Conservation (phyloP, 2,888 invertebrate genomes). For the Hetaerina titia region DNA sequence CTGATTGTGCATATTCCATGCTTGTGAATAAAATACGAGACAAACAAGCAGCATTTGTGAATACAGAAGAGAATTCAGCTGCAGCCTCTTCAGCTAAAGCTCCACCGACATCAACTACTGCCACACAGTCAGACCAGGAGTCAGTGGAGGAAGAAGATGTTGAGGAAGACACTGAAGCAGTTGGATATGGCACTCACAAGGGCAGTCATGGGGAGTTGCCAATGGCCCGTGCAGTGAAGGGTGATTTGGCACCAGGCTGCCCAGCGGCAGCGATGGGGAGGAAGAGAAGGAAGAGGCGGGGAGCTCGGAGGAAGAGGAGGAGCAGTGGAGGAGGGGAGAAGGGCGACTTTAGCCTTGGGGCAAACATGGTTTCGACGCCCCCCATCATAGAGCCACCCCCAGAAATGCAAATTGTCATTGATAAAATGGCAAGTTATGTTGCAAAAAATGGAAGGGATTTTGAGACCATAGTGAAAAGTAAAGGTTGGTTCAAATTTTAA, state of each 20-base stretch:
- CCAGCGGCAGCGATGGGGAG: background rate
- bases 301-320: conserved; percentile 55
- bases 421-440: conserved; percentile 98
- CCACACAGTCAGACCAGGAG: background rate
- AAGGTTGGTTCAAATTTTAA: conserved; percentile 76
- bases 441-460: conserved; percentile 97
- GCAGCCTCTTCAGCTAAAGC: conserved; percentile 62
- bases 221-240: background rate
- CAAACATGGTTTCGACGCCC: background rate
- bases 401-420: conserved; percentile 91
- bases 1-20: conserved; percentile 93
- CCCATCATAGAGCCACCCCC: conserved; percentile 85
- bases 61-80: background rate
- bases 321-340: conserved; percentile 63
- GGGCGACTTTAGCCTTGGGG: background rate
- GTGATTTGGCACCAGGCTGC: background rate
- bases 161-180: conserved; percentile 1
- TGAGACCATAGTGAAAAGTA: conserved; percentile 90
- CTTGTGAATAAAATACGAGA: conserved; percentile 92
- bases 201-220: background rate
- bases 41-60: conserved; percentile 74
- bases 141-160: conserved; percentile 33
- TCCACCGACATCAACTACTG: conserved; percentile 58
- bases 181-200: background rate
- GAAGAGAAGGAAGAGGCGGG: conserved; percentile 53